Conservation (phyloP, 1,140 invertebrate species). For the Aleiodes sp. region DNA sequence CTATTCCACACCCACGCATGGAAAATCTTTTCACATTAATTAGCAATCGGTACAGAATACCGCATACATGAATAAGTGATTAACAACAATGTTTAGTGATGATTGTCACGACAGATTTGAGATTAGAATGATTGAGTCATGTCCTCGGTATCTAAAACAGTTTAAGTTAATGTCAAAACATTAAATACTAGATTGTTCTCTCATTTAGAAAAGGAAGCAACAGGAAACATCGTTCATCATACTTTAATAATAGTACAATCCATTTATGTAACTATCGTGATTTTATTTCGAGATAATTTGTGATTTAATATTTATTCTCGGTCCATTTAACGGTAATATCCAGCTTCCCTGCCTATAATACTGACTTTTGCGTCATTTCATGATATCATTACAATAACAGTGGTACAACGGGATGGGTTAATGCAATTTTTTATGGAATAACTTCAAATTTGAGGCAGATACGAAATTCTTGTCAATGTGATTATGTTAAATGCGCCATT, state of each 20-base stretch:
- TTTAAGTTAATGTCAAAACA: slow-evolving; percentile 4
- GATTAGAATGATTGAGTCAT: slow-evolving; percentile 8
- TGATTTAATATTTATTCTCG: background rate
- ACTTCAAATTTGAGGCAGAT: no score
- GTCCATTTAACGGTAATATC: slow-evolving; percentile 12
- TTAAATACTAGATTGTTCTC: background rate
- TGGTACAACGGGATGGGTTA: no score
- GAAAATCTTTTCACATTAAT: slow-evolving; percentile 8
- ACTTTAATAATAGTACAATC: background rate
- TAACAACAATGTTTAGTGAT: slow-evolving; percentile 15
- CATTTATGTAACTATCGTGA: background rate
- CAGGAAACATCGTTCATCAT: background rate
- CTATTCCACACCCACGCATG: slow-evolving; percentile 3
- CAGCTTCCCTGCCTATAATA: no score
- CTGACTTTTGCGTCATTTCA: no score
- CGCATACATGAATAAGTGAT: slow-evolving; percentile 6
- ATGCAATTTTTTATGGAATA: no score
- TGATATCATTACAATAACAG: no score
- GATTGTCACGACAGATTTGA: background rate
- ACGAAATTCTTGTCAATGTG: no score
- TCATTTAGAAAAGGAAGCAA: background rate
- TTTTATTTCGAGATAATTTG: background rate
- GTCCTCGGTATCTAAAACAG: slow-evolving; percentile 1
- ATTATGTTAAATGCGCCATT: no score
- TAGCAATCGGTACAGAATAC: slow-evolving; percentile 3